Conservation (phyloP, 2,888 invertebrate species). For the Pteria penguin region DNA sequence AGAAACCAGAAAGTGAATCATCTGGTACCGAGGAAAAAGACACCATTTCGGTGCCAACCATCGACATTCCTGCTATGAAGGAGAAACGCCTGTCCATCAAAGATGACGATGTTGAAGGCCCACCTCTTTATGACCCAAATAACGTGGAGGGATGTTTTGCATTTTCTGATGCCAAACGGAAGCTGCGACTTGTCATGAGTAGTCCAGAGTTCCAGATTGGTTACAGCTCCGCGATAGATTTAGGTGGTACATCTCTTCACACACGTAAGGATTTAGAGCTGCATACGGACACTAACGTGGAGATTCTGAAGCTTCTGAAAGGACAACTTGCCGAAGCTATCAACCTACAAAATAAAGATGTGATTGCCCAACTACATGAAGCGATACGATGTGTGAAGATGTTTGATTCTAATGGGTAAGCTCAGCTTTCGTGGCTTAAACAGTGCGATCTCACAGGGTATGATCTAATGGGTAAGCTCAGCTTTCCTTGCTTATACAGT, state of each 20-base stretch:
- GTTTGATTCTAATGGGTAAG: slow-evolving; percentile 85
- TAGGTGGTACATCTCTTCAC: slow-evolving; percentile 22
- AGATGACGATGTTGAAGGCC: slow-evolving; percentile 61
- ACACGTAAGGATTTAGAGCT: slow-evolving; percentile 51
- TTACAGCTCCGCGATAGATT: slow-evolving; percentile 30
- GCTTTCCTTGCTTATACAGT: too few species aligned
- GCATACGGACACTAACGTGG: slow-evolving; percentile 64
- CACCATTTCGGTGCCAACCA: background rate
- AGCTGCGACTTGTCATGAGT: slow-evolving; percentile 93
- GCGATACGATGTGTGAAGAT: slow-evolving; percentile 88
- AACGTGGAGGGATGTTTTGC: slow-evolving; percentile 84
- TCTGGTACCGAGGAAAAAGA: background rate
- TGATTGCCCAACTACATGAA: slow-evolving; percentile 90
- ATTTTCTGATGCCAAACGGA: slow-evolving; percentile 89
- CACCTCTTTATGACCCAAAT: slow-evolving; percentile 81
- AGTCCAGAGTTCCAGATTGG: slow-evolving; percentile 85
- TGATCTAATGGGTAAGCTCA: too few species aligned
- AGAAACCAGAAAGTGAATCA: slow-evolving; percentile 80
- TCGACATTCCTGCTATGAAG: slow-evolving; percentile 70
- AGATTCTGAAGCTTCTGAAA: slow-evolving; percentile 76
- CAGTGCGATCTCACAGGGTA: too few species aligned
- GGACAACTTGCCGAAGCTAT: slow-evolving; percentile 89
- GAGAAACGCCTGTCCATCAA: slow-evolving; percentile 55
- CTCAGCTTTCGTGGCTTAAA: too few species aligned
- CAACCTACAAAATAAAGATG: slow-evolving; percentile 88